A percentile compares a stretch with the other conserved stretches of the same genome.
Evolutionary conservation across 2,797 vertebrate species (phyloP).

Genomic region (Pogoniulus pusillus): DNA sequence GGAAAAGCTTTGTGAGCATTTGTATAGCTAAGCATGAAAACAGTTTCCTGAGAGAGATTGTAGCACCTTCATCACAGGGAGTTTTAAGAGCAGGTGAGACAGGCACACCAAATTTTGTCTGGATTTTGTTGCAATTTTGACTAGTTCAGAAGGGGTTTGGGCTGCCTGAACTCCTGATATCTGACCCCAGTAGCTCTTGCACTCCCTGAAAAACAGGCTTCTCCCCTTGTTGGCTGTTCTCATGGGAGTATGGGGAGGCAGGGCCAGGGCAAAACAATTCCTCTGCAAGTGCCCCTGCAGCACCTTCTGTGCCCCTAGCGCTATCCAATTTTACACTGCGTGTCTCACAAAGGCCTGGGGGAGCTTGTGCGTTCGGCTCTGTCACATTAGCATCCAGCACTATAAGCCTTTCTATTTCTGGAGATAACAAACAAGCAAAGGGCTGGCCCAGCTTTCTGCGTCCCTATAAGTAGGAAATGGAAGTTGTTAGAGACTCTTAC

Average conservation of each 20-base stretch:
- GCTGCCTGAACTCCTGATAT: not conserved
- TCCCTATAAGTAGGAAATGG: not conserved
- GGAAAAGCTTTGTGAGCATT: constrained; percentile 29
- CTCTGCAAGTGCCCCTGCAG: not conserved
- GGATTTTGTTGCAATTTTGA: not conserved
- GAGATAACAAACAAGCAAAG: not conserved
- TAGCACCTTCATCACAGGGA: not conserved
- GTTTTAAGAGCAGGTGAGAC: not conserved
- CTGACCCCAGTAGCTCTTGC: not conserved
- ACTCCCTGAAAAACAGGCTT: not conserved
- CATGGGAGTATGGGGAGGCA: not conserved
- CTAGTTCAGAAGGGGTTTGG: not conserved
- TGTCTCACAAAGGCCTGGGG: not conserved
- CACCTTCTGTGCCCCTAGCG: not conserved
- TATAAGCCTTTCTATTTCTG: not conserved
- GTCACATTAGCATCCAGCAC: not conserved
- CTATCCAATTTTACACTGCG: not conserved
- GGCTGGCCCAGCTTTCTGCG: not conserved
- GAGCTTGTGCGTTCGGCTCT: not conserved
- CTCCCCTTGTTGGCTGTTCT: not conserved
- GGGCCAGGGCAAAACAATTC: not conserved
- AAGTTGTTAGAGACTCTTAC: not conserved
- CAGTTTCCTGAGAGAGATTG: not conserved
- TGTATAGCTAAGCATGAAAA: constrained; percentile 18
- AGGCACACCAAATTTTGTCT: not conserved